Evolutionary conservation across 2,113 vertebrate species (phyloP).

Genomic region (Equus quagga): DNA sequence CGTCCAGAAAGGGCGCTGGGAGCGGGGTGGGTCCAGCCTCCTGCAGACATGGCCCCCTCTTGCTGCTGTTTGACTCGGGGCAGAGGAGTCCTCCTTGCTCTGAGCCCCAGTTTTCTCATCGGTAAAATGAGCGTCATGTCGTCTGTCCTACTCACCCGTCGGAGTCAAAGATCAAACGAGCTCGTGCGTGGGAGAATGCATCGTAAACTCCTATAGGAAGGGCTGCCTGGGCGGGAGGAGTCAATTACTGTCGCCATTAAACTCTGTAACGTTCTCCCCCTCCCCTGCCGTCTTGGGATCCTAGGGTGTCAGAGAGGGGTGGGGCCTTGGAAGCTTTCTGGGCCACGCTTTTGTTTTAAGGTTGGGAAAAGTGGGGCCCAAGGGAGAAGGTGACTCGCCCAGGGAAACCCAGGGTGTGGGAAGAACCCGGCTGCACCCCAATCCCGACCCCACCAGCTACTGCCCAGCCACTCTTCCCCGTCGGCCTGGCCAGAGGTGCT

Average conservation of each 20-base stretch:
- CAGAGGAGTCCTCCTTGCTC: fast-evolving
- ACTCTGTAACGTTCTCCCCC: too few relatives aligned
- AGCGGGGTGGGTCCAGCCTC: fast-evolving
- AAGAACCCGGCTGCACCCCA: fast-evolving
- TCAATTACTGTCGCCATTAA: fast-evolving
- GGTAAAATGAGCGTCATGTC: fast-evolving
- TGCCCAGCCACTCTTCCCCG: fast-evolving
- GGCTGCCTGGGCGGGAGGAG: background rate
- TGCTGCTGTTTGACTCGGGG: background rate
- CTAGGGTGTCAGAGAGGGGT: fast-evolving
- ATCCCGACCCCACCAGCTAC: fast-evolving
- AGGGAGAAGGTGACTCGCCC: fast-evolving
- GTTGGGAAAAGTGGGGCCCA: background rate
- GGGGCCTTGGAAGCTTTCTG: fast-evolving
- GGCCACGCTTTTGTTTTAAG: background rate
- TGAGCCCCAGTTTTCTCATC: background rate
- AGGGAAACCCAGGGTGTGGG: fast-evolving
- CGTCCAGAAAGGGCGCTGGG: background rate
- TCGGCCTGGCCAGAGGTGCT: fast-evolving
- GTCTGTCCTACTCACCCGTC: fast-evolving
- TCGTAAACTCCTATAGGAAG: fast-evolving
- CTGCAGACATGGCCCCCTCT: fast-evolving
- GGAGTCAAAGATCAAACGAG: fast-evolving
- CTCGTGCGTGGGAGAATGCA: fast-evolving
- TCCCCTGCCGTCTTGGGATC: fast-evolving